Evolutionary conservation across 2,888 invertebrate genomes (phyloP), one percentile per base, ranked within the genome.

Genomic region (Acanthococcus lagerstroemiae): DNA sequence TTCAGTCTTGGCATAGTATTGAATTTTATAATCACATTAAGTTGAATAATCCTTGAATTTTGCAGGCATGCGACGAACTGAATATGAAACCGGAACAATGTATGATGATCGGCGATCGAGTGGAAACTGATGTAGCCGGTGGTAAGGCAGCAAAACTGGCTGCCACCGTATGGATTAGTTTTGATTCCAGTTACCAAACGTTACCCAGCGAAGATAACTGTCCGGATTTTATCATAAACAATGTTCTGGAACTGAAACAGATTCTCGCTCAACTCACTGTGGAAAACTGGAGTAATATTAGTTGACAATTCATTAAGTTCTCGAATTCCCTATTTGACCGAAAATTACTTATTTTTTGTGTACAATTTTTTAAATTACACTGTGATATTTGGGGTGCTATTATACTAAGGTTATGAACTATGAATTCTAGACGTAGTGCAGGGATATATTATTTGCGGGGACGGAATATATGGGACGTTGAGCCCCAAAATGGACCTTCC

Each of bases 71-170:
- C 78, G 83, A 84, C 73, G 81, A 82, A 74, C 82, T 92, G 67
- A 82, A 83, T 70, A 87, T 91, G 21, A 81, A 84, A 74, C 87
- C 90, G 1, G 78, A 81, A 65, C 82, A 84, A 71, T 90, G 90
- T 77, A 81, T 89, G 72, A 91, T 92, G 90, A 85, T 90, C 73
- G 91, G 91, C 55, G 92, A 92, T 75, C 90, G 89, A 75, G 77
- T 91, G 71, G 90, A 90, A 76, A 90, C 91, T 44, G 92, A 92
- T 76, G 90, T 92, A 73, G 82, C 85, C 78, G 91, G 90, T 68
- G 90, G 88, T 26, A 84, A 83, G 72, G 80, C 85, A 75, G 88
- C 90, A 15, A 22, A 30, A 54, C 22, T 67, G 19, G 55, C 48
- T 9, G 45, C 60, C n/a, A 66, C 66, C 17, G 21, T 61, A n/a